Evolutionary conservation across 2,113 vertebrate genomes (phyloP), one percentile per base, ranked within the genome.

Genomic region (Lepidothrix coronata): DNA sequence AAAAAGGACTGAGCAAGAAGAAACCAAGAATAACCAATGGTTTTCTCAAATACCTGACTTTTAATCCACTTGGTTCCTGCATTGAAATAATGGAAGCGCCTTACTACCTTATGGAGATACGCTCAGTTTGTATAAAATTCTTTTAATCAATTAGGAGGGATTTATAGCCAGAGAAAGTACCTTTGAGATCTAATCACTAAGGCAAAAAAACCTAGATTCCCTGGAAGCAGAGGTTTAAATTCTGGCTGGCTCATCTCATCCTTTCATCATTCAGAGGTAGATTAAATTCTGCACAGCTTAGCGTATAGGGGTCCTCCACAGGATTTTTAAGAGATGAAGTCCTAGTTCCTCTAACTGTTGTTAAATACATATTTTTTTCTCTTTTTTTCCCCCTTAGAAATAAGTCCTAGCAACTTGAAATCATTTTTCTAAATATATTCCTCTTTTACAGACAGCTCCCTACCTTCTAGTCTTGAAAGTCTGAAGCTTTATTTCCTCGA

Each of bases 231-330:
- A 72, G 25, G 61, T 41, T 96, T 66, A 80, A 49, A 86, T 95
- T 77, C 79, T 78, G 59, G 24, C 61, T 88, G 39, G 31, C 9
- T 89, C 65, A 86, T 63, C 61, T 93, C 76, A 87, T 41, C 10
- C 59, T 92, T 96, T 94, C 85, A 78, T 92, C 44, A 89, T 95
- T 76, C 49, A 76, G 80, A 76, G 12, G 23, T 0, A 81, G 79
- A 95, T 89, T 95, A 93, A 86, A 84, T 88, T 92, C 67, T 17
- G 2, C 61, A 23, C 49, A 86, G 57, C 15, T 93, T 39, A 88
- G 52, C 65, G 89, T 68, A 72, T 4, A 68, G 72, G 20, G 20
- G 49, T 89, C 44, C 68, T 91, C 35, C 88, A 78, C 8, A 65
- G 25, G 57, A 59, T 21, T 73, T 88, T 9, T 18, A 70, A 61